Conservation (phyloP, 2,113 vertebrate species). For the Callaeas wilsoni region DNA sequence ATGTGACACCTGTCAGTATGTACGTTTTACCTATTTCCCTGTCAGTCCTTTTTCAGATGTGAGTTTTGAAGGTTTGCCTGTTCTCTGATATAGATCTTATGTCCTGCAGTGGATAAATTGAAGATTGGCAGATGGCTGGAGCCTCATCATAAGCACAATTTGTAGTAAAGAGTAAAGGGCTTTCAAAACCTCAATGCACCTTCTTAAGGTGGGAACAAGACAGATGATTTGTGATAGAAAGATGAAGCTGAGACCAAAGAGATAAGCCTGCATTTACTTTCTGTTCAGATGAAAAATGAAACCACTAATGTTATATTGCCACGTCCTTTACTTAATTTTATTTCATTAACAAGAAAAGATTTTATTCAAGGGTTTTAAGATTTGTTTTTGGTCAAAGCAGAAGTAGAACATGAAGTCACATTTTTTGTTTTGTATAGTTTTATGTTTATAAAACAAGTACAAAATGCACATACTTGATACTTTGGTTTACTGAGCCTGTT, state of each 20-base stretch:
- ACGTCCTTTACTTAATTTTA: background rate
- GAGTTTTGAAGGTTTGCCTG: background rate
- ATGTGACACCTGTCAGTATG: background rate
- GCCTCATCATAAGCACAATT: background rate
- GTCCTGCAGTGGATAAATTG: background rate
- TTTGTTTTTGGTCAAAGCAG: background rate
- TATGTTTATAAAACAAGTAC: constrained; percentile 32
- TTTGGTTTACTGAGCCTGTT: constrained; percentile 18
- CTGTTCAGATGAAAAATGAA: background rate
- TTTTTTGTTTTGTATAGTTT: constrained; percentile 63
- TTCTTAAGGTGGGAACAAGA: background rate
- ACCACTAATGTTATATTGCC: background rate
- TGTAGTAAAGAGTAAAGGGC: background rate
- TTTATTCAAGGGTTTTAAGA: background rate
- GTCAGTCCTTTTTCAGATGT: background rate
- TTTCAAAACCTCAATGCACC: background rate
- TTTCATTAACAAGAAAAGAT: background rate
- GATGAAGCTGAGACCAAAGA: background rate
- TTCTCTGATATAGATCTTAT: background rate
- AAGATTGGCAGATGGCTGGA: background rate
- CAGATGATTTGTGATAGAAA: background rate
- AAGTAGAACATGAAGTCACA: constrained; percentile 14
- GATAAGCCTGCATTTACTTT: background rate
- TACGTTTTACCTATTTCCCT: background rate
- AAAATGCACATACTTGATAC: background rate